These are phyloP conservation scores for Heloderma charlesbogerti DNA, from an alignment of 2,113 vertebrate genomes.

Conservation along the genomic window DNA sequence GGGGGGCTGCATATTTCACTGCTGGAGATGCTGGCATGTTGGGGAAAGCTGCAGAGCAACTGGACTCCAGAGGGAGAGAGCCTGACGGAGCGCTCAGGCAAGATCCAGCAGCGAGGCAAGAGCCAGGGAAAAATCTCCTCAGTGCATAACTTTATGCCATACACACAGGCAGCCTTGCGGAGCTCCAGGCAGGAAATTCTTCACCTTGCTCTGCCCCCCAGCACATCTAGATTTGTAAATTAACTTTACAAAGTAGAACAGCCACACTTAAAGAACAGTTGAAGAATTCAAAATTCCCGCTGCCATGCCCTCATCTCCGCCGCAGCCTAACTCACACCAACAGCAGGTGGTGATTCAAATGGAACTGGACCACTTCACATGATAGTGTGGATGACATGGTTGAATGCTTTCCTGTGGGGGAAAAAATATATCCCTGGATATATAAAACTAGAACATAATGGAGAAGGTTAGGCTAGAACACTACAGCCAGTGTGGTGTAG, in stretches of 20 bases:
- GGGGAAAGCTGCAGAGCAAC: background rate
- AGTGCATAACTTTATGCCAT: background rate
- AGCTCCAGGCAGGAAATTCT: background rate
- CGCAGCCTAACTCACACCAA: background rate
- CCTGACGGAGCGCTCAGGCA: background rate
- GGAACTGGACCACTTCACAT: background rate
- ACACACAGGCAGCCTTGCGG: background rate
- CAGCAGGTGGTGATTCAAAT: background rate
- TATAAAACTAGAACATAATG: background rate
- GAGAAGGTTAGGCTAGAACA: background rate
- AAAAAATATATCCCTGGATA: background rate
- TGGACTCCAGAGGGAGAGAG: background rate
- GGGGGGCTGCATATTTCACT: background rate
- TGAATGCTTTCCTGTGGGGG: too few relatives aligned
- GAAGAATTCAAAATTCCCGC: background rate
- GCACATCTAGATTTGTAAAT: accelerated
- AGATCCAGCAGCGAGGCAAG: background rate
- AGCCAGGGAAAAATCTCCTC: background rate
- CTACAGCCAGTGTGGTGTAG: too few relatives aligned
- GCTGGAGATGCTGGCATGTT: background rate
- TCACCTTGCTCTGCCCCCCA: accelerated
- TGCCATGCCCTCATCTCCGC: background rate
- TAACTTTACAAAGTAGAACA: background rate
- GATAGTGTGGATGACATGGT: background rate
- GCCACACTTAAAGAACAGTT: background rate